Evolutionary conservation across 1,140 invertebrate species (phyloP), one percentile per base, ranked within the genome.

Genomic region (Dolichoris vasculosae): DNA sequence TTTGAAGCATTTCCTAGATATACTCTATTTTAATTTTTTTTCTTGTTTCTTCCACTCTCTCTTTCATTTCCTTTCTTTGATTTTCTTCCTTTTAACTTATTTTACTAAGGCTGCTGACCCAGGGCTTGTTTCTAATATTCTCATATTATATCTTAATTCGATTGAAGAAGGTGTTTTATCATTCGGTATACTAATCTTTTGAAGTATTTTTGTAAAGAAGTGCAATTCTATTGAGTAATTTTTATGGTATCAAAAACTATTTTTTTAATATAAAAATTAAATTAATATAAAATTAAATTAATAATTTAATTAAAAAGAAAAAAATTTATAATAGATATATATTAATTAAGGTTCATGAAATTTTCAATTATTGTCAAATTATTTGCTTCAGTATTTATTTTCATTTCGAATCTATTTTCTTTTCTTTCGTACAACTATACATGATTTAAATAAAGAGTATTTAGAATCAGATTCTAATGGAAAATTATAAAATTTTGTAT

Each of bases 41-140:
- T 9, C 38, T 78, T 40, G 77, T 73, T 80, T 86, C 80, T 40
- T 67, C 86, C 63, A 76, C 64, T n/a, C 78, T 76, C 15, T 81
- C 75, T 35, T 30, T 17, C 59, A 73, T 86, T 79, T 55, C 13
- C 15, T 30, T 77, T 38, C 77, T 69, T 79, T 86, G 76, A 35
- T 69, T 80, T 20, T 83, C 76, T 9, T 82, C 75, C 59, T 83
- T 87, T 88, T 87, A 82, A 87, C 88, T 89, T 88, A 88, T 88
- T 89, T 84, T 83, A 88, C 85, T 89, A 85, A 88, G 87, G 87
- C 87, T 88, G 88, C 87, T 86, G 88, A 89, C 87, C 88, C 88
- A 88, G 87, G 87, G 63, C 88, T 89, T 79, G 87, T 88, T 89
- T 88, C 87, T 88, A 89, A 88, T 87, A 88, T 87, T 87, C 86